phyloP scores from a whole-genome alignment of 2,888 invertebrate species.

The Drosophila maculinotata region DNA sequence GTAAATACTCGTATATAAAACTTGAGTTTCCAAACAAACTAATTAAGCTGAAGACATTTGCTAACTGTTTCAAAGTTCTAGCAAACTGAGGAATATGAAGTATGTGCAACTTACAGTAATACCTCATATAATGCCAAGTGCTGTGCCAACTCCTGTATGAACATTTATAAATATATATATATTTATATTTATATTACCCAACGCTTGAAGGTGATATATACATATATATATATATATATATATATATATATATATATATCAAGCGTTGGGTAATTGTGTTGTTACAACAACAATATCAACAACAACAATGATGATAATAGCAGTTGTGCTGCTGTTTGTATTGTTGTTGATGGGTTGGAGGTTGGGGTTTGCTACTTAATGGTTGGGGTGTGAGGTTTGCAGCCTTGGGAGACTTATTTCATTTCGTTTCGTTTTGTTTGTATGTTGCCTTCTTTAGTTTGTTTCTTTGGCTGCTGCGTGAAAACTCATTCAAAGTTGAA shows the following conservation, averaged over 20 bases:
- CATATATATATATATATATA: constrained; percentile 6
- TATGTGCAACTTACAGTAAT: background rate
- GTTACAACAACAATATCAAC: constrained; percentile 21
- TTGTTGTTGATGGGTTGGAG: constrained; percentile 32
- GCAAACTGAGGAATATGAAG: background rate
- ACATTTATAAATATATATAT: constrained; percentile 29
- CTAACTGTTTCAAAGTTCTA: background rate
- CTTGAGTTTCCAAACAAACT: background rate
- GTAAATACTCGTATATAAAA: background rate
- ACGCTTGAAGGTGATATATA: no score
- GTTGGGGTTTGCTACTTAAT: no score
- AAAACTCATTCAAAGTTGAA: constrained; percentile 72
- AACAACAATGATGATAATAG: constrained; percentile 61
- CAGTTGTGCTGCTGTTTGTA: constrained; percentile 50
- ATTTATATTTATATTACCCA: no score
- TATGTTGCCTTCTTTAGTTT: constrained; percentile 28
- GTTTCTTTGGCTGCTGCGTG: constrained; percentile 55
- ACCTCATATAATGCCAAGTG: no score
- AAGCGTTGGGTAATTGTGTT: constrained; percentile 69
- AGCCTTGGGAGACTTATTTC: constrained; percentile 63
- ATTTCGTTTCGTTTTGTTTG: constrained; percentile 32
- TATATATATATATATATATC: constrained; percentile 37
- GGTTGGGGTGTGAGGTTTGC: background rate
- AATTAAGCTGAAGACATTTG: background rate
- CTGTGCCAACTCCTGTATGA: background rate